phyloP scores from a whole-genome alignment of 2,888 invertebrate species.

The Gastracanthus pulcherrimus region DNA sequence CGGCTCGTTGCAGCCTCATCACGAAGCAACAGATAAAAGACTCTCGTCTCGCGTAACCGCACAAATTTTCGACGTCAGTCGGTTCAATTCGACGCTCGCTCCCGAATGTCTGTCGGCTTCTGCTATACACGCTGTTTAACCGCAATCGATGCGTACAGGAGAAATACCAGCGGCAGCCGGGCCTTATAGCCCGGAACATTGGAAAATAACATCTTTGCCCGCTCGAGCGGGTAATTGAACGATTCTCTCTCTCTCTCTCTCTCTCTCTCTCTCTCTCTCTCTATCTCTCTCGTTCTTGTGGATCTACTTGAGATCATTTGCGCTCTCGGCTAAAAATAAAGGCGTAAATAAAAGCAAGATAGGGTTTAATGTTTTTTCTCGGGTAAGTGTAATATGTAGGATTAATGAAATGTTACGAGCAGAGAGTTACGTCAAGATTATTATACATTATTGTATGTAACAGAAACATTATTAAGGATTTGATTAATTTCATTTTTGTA shows the following conservation, averaged over 20 bases:
- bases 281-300: not conserved
- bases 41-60: conserved; percentile 1
- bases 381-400: not conserved
- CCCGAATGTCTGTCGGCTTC: no score
- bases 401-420: no score
- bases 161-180: not conserved
- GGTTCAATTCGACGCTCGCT: not conserved
- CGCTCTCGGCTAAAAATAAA: conserved; percentile 23
- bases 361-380: not conserved
- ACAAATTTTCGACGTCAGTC: conserved; percentile 14
- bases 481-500: not conserved
- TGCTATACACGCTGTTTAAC: not conserved
- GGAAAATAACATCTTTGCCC: conserved; percentile 44
- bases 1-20: not conserved
- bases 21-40: not conserved
- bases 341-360: conserved; percentile 1
- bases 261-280: conserved; percentile 14
- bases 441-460: no score
- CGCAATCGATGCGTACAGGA: conserved; percentile 30
- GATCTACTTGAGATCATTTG: conserved; percentile 48
- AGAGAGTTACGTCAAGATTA: no score
- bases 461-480: not conserved
- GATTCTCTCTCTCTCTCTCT: conserved; percentile 25
- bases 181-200: conserved; percentile 29
- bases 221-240: conserved; percentile 53